A percentile compares a stretch with the other conserved stretches of the same genome.
Conservation (phyloP, 2,888 invertebrate genomes). For the Archaeoteleia sp. region DNA sequence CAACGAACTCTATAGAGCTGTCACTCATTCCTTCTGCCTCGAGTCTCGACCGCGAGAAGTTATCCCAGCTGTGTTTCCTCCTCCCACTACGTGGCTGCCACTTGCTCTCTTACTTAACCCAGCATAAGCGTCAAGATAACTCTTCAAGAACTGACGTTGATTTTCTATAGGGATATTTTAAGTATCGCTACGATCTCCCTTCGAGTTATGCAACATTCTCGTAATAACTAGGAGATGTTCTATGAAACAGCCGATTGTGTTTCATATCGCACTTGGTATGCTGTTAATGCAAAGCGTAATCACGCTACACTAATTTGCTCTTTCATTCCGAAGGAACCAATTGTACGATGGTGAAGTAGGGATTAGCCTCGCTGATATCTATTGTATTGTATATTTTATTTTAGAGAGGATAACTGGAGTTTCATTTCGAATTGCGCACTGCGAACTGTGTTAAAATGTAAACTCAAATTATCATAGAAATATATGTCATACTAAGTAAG, state of each 20-base stretch:
- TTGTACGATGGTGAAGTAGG: not conserved
- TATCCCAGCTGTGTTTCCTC: constrained; percentile 55
- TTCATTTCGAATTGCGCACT: too few species aligned
- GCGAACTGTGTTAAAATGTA: too few species aligned
- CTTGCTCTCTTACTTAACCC: constrained; percentile 42
- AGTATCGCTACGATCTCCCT: constrained; percentile 55
- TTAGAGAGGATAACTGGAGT: too few species aligned
- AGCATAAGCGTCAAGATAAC: constrained; percentile 39
- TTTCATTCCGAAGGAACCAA: constrained; percentile 6
- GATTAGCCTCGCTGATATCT: not conserved
- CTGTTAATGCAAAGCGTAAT: constrained; percentile 25
- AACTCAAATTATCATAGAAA: too few species aligned
- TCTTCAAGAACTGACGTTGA: constrained; percentile 58
- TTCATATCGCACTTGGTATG: constrained; percentile 1
- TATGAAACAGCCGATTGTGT: constrained; percentile 20
- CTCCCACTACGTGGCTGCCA: constrained; percentile 38
- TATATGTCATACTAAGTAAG: too few species aligned
- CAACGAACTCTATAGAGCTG: constrained; percentile 72
- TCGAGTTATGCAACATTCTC: constrained; percentile 40
- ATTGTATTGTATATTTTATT: too few species aligned
- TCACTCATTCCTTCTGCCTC: constrained; percentile 65
- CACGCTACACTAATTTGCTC: constrained; percentile 24
- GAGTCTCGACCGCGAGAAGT: constrained; percentile 60
- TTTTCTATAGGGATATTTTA: constrained; percentile 62
- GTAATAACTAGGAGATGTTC: constrained; percentile 10